A percentile compares a stretch with the other conserved stretches of the same genome.
phyloP scores from a whole-genome alignment of 2,797 vertebrate genomes.

The Bucorvus abyssinicus region DNA sequence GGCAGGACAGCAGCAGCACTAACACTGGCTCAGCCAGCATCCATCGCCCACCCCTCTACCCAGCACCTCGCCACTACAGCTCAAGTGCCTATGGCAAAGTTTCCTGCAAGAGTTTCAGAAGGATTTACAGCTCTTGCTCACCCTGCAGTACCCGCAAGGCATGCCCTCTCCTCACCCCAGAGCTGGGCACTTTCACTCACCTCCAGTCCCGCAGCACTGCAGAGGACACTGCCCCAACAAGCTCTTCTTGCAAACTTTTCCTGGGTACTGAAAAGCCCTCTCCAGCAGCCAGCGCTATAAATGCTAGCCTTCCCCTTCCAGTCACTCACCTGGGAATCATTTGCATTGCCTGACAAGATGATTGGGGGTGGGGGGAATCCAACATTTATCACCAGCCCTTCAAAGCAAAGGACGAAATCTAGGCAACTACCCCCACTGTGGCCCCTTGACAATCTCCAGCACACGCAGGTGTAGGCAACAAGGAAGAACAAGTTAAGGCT shows the following conservation, averaged over 20 bases:
- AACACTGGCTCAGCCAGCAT: accelerated
- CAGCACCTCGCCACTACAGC: not conserved
- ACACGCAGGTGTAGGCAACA: not conserved
- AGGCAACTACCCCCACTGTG: accelerated
- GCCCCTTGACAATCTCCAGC: not conserved
- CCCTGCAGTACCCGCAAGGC: accelerated
- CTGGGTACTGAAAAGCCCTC: accelerated
- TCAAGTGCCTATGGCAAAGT: accelerated
- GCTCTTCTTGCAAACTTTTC: accelerated
- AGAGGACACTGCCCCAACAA: accelerated
- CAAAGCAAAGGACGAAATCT: not conserved
- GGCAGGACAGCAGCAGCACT: not conserved
- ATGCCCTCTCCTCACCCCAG: not conserved
- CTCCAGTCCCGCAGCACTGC: accelerated
- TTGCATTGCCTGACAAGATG: not conserved
- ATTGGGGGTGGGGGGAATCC: too few species aligned
- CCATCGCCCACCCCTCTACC: not conserved
- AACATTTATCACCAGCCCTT: not conserved
- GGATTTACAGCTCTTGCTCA: not conserved
- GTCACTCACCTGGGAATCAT: not conserved
- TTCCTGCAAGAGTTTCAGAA: not conserved
- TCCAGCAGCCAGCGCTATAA: accelerated
- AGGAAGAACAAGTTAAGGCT: not conserved
- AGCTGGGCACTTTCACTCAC: accelerated
- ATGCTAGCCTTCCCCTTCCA: not conserved